Conservation (phyloP, 2,113 vertebrate genomes). For the Progne subis region DNA sequence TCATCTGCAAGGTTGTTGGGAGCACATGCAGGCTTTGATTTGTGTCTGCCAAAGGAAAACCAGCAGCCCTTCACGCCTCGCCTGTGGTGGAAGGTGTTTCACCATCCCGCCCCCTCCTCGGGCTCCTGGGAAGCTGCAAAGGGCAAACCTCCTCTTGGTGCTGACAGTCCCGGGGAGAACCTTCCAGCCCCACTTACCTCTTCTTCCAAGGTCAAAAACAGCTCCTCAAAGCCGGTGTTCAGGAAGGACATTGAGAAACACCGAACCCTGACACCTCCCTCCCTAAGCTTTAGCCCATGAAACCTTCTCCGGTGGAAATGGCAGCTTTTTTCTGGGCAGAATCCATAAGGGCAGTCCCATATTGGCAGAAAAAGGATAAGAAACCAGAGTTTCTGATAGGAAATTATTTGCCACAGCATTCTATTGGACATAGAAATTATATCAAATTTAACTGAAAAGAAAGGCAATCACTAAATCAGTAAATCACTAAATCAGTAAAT, state of each 20-base stretch:
- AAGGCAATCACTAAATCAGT: not conserved
- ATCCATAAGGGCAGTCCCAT: not conserved
- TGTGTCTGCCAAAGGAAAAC: not conserved
- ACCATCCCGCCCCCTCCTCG: not conserved
- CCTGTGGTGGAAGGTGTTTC: not conserved
- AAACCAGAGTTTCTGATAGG: not conserved
- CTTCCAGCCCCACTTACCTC: too few species aligned
- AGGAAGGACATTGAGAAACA: not conserved
- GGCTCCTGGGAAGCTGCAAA: too few species aligned
- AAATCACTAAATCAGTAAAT: not conserved
- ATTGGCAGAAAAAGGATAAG: not conserved
- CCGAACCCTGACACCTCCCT: not conserved
- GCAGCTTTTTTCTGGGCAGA: not conserved
- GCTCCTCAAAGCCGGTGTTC: not conserved
- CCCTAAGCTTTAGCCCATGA: too few species aligned
- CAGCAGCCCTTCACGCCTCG: not conserved
- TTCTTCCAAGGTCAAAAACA: not conserved
- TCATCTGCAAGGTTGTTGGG: not conserved
- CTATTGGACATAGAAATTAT: not conserved
- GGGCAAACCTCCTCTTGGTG: too few species aligned
- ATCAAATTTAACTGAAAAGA: not conserved
- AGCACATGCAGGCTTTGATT: rapidly evolving
- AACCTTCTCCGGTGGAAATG: not conserved
- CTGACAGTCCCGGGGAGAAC: too few species aligned
- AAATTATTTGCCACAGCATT: not conserved